Evolutionary conservation across 2,113 vertebrate genomes (phyloP).

Genomic region (Ahaetulla prasina): DNA sequence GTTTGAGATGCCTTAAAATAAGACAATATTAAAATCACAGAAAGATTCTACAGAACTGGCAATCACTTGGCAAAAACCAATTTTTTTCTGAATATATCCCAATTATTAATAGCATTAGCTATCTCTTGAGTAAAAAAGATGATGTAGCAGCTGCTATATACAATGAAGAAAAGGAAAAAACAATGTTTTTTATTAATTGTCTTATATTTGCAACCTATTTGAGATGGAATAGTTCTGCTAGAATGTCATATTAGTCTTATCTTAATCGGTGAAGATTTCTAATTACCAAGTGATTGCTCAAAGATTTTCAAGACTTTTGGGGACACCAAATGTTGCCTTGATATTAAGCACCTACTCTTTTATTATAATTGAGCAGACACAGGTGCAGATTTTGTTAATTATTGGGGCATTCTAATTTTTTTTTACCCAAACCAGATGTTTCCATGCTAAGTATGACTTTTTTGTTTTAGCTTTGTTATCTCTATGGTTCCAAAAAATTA

Average conservation of each 20-base stretch:
- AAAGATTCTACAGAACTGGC: not conserved
- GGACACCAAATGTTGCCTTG: not conserved
- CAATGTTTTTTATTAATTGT: not conserved
- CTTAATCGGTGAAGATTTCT: not conserved
- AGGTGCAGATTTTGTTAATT: conserved; percentile 40
- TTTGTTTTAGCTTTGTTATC: conserved; percentile 33
- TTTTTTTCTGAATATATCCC: not conserved
- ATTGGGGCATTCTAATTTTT: not conserved
- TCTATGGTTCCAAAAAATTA: conserved; percentile 57
- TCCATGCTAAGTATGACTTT: conserved; percentile 33
- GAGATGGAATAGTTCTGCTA: not conserved
- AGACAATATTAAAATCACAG: not conserved
- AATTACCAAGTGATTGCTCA: not conserved
- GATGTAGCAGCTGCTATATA: not conserved
- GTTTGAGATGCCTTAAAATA: not conserved
- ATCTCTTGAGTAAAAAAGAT: not conserved
- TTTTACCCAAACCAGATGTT: conserved; percentile 44
- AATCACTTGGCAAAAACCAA: not conserved
- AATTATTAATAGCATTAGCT: not conserved
- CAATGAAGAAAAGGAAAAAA: not conserved
- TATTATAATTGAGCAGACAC: not conserved
- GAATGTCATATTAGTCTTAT: not conserved
- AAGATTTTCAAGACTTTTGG: not conserved
- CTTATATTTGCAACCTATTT: not conserved
- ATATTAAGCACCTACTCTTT: conserved; percentile 1